phyloP scores from a whole-genome alignment of 2,888 invertebrate genomes.

The Leptarthrus brevirostris region DNA sequence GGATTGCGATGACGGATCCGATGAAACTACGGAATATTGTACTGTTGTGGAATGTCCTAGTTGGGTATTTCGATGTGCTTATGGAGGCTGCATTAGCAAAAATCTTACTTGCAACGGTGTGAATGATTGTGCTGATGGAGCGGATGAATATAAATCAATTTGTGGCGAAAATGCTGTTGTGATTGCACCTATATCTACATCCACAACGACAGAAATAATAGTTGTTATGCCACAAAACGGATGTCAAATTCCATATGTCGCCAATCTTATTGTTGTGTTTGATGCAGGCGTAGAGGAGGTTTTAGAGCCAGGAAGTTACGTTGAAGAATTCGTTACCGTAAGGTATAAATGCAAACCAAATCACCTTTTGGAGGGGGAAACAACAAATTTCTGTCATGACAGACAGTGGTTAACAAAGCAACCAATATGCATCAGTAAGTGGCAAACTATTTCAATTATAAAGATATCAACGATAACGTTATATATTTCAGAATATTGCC shows the following conservation, averaged over 20 bases:
- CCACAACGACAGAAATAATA: neutral
- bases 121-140: conserved; percentile 54
- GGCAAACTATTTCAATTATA: neutral
- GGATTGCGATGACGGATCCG: conserved; percentile 58
- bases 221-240: neutral
- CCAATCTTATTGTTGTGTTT: neutral
- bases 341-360: conserved; percentile 45
- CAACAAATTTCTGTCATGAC: conserved; percentile 43
- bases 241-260: neutral
- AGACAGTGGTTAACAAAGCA: conserved; percentile 30
- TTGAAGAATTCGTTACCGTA: neutral
- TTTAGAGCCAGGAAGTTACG: conserved; percentile 4
- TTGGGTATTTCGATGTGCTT: conserved; percentile 72
- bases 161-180: conserved; percentile 23
- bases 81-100: conserved; percentile 73
- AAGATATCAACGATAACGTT: neutral
- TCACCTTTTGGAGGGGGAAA: conserved; percentile 28
- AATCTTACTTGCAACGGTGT: conserved; percentile 67
- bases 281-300: neutral
- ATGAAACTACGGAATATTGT: conserved; percentile 60
- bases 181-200: neutral
- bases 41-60: conserved; percentile 66
- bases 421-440: conserved; percentile 50
- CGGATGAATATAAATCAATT: conserved; percentile 50
- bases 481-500: conserved; percentile 44